phyloP scores from a whole-genome alignment of 2,888 invertebrate genomes.

The Leucania comma region DNA sequence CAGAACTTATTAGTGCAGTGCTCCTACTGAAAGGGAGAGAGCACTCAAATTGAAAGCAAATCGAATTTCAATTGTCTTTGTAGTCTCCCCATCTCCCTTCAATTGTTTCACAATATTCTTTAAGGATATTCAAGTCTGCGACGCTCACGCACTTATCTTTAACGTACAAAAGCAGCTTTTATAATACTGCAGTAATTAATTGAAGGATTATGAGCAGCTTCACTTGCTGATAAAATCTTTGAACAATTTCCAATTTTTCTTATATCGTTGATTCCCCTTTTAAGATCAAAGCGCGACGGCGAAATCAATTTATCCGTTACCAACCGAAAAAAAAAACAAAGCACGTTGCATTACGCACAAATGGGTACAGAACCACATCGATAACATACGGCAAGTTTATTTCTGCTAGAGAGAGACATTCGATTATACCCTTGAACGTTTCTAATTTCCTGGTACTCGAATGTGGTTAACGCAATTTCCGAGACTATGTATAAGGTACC shows the following conservation, averaged over 20 bases:
- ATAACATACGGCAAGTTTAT: slow-evolving; percentile 81
- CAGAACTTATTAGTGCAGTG: slow-evolving; percentile 72
- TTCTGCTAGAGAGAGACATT: slow-evolving; percentile 84
- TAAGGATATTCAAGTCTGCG: slow-evolving; percentile 48
- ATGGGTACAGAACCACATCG: slow-evolving; percentile 65
- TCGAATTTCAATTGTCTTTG: slow-evolving; percentile 67
- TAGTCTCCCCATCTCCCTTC: slow-evolving; percentile 55
- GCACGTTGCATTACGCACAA: slow-evolving; percentile 69
- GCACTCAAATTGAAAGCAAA: slow-evolving; percentile 65
- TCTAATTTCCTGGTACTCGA: slow-evolving; percentile 90
- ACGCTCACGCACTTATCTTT: slow-evolving; percentile 50
- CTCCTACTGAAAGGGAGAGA: slow-evolving; percentile 59
- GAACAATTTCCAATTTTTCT: slow-evolving; percentile 14
- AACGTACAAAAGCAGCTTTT: slow-evolving; percentile 44
- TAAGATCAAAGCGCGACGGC: slow-evolving; percentile 45
- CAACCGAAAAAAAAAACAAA: slow-evolving; percentile 61
- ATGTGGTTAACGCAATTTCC: slow-evolving; percentile 90
- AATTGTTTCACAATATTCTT: slow-evolving; percentile 62
- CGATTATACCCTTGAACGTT: slow-evolving; percentile 89
- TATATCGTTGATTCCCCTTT: slow-evolving; percentile 14
- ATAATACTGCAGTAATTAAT: slow-evolving; percentile 29
- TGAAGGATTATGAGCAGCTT: slow-evolving; percentile 17
- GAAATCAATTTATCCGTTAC: slow-evolving; percentile 61
- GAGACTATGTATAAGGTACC: slow-evolving; percentile 84
- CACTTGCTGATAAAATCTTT: background rate